Base-by-base conservation (phyloP, 2,113 vertebrate genomes). In the Brachyistius frenatus region DNA sequence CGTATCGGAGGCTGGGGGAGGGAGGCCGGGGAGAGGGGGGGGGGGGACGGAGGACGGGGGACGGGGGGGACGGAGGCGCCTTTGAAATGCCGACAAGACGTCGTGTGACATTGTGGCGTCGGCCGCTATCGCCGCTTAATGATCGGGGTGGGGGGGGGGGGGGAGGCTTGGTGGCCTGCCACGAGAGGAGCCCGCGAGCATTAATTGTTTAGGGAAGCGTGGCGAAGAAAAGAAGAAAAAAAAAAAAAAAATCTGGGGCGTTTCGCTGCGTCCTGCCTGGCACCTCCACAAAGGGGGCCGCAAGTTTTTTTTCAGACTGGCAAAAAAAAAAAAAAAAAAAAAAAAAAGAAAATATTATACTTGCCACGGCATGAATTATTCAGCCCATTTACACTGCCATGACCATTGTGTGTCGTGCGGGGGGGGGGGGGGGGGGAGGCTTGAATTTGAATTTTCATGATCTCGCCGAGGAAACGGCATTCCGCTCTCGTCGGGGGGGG, bases 11-110 rank as follows among this genome's bases (percentile, higher is more conserved):
- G n/a, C n/a, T n/a, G n/a, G n/a, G n/a, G n/a, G n/a, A n/a, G n/a
- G n/a, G n/a, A n/a, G n/a, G n/a, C n/a, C n/a, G n/a, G n/a, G n/a
- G n/a, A n/a, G n/a, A n/a, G n/a, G n/a, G n/a, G n/a, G n/a, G n/a
- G n/a, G n/a, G n/a, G n/a, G n/a, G n/a, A n/a, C n/a, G n/a, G n/a
- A n/a, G n/a, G n/a, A n/a, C n/a, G n/a, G n/a, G n/a, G n/a, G 83
- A 80, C 80, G 47, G 86, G 72, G 60, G 67, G 81, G 62, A 81
- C 72, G 68, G 65, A 65, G 44, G 80, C 70, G 79, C 86, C 89
- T 93, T 93, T 94, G 92, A 93, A 93, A 93, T 94, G 93, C 90
- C 87, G 93, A 93, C 87, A 86, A 86, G 91, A 73, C 61, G 75
- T 88, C 66, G 3, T 73, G 71, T 36, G 76, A 89, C 87, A 91